Evolutionary conservation across 2,113 vertebrate genomes (phyloP).

Genomic region (Chaenocephalus aceratus): DNA sequence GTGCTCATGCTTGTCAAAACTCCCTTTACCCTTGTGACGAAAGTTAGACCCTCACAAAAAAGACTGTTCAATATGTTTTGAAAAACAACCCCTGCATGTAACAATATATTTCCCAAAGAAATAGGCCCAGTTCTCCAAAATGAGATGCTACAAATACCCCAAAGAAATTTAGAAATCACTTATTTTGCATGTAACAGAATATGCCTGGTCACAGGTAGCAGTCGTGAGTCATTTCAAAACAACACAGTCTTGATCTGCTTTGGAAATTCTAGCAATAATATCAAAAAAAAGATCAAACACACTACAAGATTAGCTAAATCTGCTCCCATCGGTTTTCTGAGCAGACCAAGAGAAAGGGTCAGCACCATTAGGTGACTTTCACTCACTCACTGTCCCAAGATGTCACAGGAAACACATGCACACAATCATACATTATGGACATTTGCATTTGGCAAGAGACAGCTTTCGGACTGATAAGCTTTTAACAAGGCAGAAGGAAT

Average conservation of each 20-base stretch:
- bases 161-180: conserved; percentile 36
- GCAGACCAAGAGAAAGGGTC: conserved; percentile 19
- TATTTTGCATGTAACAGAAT: conserved; percentile 13
- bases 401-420: conserved; percentile 38
- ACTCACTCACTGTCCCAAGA: conserved; percentile 19
- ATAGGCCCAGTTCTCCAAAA: not conserved
- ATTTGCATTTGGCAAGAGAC: conserved; percentile 54
- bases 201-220: conserved; percentile 35
- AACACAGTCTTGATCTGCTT: conserved; percentile 59
- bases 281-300: conserved; percentile 3
- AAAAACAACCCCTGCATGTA: conserved; percentile 12
- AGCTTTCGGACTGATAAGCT: conserved; percentile 33
- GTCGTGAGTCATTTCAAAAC: conserved; percentile 30
- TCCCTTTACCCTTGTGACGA: conserved; percentile 50
- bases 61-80: conserved; percentile 43
- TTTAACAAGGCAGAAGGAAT: conserved; percentile 63
- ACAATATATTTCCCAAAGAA: conserved; percentile 1
- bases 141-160: conserved; percentile 41
- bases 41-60: conserved; percentile 18
- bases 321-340: conserved; percentile 23
- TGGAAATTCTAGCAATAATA: conserved; percentile 69
- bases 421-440: conserved; percentile 26
- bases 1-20: conserved; percentile 33
- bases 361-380: conserved; percentile 49
- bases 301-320: not conserved